Conservation (phyloP, 1,140 invertebrate genomes). For the Drosophila sproati region DNA sequence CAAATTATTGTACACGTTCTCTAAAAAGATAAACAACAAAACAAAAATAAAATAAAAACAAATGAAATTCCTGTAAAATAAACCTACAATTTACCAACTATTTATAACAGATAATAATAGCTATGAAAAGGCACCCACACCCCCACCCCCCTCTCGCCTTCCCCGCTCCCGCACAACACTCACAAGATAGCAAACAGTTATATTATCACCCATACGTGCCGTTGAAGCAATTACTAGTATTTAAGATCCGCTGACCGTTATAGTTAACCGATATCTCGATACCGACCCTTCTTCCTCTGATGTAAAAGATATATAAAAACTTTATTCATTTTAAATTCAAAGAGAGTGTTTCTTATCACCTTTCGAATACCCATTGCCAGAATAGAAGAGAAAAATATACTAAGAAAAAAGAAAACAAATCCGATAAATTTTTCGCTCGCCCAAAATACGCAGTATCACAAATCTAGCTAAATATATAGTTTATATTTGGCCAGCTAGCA, state of each 20-base stretch:
- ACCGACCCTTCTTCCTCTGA: conserved; percentile 40
- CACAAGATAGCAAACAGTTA: conserved; percentile 6
- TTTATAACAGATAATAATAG: conserved; percentile 45
- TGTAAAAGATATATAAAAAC: conserved; percentile 25
- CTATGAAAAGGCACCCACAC: conserved; percentile 11
- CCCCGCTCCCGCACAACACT: too few species aligned
- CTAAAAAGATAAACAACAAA: conserved; percentile 22
- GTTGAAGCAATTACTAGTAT: conserved; percentile 78
- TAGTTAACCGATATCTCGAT: conserved; percentile 39
- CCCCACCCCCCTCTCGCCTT: too few species aligned
- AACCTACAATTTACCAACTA: conserved; percentile 49
- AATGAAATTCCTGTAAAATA: conserved; percentile 56
- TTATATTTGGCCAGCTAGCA: conserved; percentile 32
- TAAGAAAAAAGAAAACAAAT: conserved; percentile 17
- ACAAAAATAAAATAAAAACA: conserved; percentile 14
- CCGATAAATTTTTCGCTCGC: not conserved
- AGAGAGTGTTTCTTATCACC: conserved; percentile 26
- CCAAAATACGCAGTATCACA: conserved; percentile 63
- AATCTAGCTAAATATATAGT: conserved; percentile 61
- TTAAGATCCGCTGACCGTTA: conserved; percentile 58
- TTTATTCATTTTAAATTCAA: conserved; percentile 29
- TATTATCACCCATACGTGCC: conserved; percentile 61
- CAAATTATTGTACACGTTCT: conserved; percentile 73
- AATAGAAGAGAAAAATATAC: conserved; percentile 11
- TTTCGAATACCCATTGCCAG: conserved; percentile 60